These are phyloP conservation scores for Dryas iulia DNA, from an alignment of 1,140 invertebrate species.

Conservation along the genomic window DNA sequence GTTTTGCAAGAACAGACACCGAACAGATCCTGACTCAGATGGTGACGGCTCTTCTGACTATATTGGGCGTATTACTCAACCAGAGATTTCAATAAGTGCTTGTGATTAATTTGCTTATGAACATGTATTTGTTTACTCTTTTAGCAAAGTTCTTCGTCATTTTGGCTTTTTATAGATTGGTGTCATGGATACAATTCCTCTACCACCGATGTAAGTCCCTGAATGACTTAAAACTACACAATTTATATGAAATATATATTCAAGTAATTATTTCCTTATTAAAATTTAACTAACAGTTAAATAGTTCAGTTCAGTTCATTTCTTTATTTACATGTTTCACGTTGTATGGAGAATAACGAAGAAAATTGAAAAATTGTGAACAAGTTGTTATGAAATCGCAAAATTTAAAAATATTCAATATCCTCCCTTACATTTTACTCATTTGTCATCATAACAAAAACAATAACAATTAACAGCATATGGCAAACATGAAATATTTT, in stretches of 20 bases:
- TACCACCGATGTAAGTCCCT: too few species aligned
- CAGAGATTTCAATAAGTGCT: slow-evolving; percentile 13
- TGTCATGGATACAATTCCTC: background rate
- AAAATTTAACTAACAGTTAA: too few species aligned
- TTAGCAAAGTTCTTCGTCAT: background rate
- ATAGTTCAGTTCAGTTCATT: too few species aligned
- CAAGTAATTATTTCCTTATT: too few species aligned
- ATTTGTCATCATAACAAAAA: background rate
- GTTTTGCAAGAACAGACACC: slow-evolving; percentile 15
- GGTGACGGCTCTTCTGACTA: slow-evolving; percentile 45
- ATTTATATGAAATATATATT: too few species aligned
- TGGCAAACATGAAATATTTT: background rate
- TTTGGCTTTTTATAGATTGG: background rate
- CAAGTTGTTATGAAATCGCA: too few species aligned
- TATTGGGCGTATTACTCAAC: slow-evolving; percentile 67
- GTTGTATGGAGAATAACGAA: too few species aligned
- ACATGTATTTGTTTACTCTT: slow-evolving; percentile 12
- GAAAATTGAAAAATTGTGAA: too few species aligned
- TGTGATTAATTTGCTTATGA: slow-evolving; percentile 16
- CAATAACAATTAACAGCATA: background rate
- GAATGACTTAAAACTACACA: too few species aligned
- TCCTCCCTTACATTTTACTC: too few species aligned
- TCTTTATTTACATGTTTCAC: too few species aligned
- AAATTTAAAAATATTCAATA: too few species aligned
- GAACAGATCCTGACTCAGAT: slow-evolving; percentile 25